Base-by-base conservation (phyloP, 2,888 invertebrate genomes). In the Callyntrura sp. region DNA sequence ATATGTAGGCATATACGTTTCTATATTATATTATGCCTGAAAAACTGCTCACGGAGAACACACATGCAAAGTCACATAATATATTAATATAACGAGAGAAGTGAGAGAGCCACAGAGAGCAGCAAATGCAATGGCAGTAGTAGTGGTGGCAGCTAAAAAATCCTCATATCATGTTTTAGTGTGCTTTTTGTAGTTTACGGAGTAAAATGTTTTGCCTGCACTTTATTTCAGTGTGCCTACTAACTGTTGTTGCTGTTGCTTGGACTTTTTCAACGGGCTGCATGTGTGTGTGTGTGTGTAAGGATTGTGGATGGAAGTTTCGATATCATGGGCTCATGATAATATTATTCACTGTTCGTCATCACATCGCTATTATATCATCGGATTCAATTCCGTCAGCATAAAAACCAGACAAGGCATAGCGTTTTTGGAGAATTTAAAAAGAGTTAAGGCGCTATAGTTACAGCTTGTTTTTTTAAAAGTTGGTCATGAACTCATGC, bases 121-220 rank as follows among this genome's bases (percentile, higher is more conserved):
- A 62, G 17, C 20, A 62, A 82, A 70, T 25, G 23, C 57, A 79
- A 11, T 2, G 35, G 35, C 73, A 45, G 73, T 23, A 20, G 43
- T 45, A 45, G 17, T 17, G 9, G 11, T 73, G 35, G 20, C 73
- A 62, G 78, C 85, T 78, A 51, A 65, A 62, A 45, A 86, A 85
- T 86, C 86, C 79, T 35, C 68, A 68, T 68, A 86, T 79, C 86
- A 86, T 86, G 55, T 82, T 85, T 51, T 48, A 57, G 28, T 85
- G 48, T 85, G 55, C 68, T 62, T 79, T 57, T 81, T 45, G 43
- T 35, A 76, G 51, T 48, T 73, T 68, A 68, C 57, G 60, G 55
- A 79, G 55, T 57, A 88, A 82, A 88, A 82, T 76, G 70, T 81
- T 70, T 82, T 62, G 48, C 82, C 83, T 83, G 70, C 79, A 68